A percentile compares a stretch with the other conserved stretches of the same genome.
phyloP scores from a whole-genome alignment of 2,888 invertebrate genomes.

The Argyresthia albistria region DNA sequence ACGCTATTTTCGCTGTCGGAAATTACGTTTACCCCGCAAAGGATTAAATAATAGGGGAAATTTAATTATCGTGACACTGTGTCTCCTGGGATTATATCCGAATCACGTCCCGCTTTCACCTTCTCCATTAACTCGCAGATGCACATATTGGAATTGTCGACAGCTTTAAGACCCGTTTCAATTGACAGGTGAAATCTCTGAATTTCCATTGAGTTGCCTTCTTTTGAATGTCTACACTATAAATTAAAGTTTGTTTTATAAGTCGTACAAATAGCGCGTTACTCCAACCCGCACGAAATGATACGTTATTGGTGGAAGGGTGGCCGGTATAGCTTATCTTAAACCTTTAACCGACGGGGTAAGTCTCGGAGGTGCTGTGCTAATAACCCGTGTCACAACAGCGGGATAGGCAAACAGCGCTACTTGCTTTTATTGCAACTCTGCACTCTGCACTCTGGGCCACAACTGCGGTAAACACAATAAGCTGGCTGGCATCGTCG shows the following conservation, averaged over 20 bases:
- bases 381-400: conserved; percentile 56
- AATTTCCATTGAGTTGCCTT: no score
- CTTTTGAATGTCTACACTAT: no score
- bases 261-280: no score
- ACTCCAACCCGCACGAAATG: no score
- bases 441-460: conserved; percentile 37
- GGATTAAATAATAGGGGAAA: not conserved
- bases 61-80: not conserved
- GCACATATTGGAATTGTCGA: not conserved
- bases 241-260: no score
- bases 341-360: conserved; percentile 18
- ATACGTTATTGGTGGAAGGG: not conserved
- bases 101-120: not conserved
- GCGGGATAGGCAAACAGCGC: conserved; percentile 56
- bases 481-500: conserved; percentile 43
- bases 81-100: no score
- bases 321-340: conserved; percentile 4
- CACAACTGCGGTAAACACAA: conserved; percentile 60
- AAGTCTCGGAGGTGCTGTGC: conserved; percentile 40
- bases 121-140: not conserved
- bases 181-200: not conserved
- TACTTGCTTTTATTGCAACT: conserved; percentile 51
- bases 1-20: not conserved
- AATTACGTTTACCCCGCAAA: not conserved
- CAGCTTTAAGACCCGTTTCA: conserved; percentile 1